These are phyloP conservation scores for Platycnemis pennipes DNA, from an alignment of 2,888 invertebrate species.

Conservation along the genomic window DNA sequence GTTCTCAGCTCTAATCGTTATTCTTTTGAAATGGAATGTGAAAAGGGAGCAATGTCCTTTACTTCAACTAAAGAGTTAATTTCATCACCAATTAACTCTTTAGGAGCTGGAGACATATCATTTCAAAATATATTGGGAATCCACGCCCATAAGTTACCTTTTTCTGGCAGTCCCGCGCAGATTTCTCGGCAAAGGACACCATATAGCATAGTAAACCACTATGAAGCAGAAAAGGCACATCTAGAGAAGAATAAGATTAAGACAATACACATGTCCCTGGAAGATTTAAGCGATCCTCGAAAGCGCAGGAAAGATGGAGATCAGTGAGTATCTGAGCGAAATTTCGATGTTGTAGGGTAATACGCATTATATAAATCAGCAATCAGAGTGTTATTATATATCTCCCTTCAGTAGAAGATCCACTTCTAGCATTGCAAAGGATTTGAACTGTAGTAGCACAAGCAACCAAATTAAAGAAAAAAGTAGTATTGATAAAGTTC, in stretches of 20 bases:
- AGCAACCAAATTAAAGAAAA: neutral
- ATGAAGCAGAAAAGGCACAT: neutral
- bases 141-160: slow-evolving; percentile 28
- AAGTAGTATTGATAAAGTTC: neutral
- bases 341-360: no score
- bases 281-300: slow-evolving; percentile 1
- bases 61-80: neutral
- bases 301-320: neutral
- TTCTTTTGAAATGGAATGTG: slow-evolving; percentile 11
- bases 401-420: neutral
- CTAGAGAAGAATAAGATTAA: neutral
- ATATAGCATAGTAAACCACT: neutral
- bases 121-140: slow-evolving; percentile 41
- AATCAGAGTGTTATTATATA: neutral
- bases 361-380: no score
- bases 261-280: slow-evolving; percentile 30
- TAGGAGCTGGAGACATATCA: slow-evolving; percentile 47
- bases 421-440: neutral
- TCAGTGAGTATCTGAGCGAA: slow-evolving; percentile 30
- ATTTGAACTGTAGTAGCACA: neutral
- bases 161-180: slow-evolving; percentile 29
- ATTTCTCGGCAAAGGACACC: slow-evolving; percentile 49
- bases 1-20: neutral
- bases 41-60: slow-evolving; percentile 21
- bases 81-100: slow-evolving; percentile 1